Evolutionary conservation across 2,797 vertebrate genomes (phyloP), one percentile per base, ranked within the genome.

Genomic region (Triplophysa bombifrons): DNA sequence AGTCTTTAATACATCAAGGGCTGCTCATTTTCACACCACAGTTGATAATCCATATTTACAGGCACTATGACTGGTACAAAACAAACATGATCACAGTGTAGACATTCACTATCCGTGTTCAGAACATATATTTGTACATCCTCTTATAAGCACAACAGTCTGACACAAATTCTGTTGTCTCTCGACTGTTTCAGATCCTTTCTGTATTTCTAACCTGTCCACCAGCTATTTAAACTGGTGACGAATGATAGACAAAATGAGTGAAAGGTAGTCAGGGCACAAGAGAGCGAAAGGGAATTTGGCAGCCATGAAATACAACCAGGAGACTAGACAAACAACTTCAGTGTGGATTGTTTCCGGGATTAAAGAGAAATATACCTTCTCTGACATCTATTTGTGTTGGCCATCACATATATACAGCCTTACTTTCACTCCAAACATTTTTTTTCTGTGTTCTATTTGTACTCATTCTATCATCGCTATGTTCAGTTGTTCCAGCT

Each of bases 311-410:
- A 94, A 93, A 78, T 93, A 94, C 91, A 93, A 90, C 61, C 88
- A 91, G 90, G 90, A 90, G 93, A 91, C 90, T 88, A 91, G 91
- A 92, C 93, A 93, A 93, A 93, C 88, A 90, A 86, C 91, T 92
- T 92, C 1, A 22, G n/a, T 27, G 56, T 60, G 88, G 90, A 90
- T 91, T 94, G 89, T 94, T 94, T 95, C 93, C 90, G 88, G 91
- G 91, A 92, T 92, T 88, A 76, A 58, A 58, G 53, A 50, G 61
- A 71, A 64, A 55, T 75, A 91, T 91, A 93, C 89, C 90, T 89
- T 88, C 90, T 92, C 88, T 89, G 94, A 90, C 93, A 94, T 93
- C 93, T 94, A 93, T 92, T 94, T 94, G 86, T 89, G 91, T 94
- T 94, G 92, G 92, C 91, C 70, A 83, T 87, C 85, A 87, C 75